Evolutionary conservation across 2,113 vertebrate species (phyloP).

Genomic region (Proterorhinus semilunaris): DNA sequence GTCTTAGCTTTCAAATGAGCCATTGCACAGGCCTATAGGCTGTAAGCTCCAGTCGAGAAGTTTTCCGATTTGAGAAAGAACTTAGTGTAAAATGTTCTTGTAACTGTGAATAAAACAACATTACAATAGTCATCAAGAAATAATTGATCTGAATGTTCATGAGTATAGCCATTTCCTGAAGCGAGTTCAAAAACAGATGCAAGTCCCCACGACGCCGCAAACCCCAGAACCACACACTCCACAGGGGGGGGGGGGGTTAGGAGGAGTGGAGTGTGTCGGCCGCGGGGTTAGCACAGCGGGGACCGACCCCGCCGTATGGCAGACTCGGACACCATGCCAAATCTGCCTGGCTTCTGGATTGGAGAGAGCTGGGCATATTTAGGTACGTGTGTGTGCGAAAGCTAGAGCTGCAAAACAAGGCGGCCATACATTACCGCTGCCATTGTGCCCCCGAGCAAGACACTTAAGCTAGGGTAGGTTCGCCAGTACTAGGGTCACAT

Average conservation of each 20-base stretch:
- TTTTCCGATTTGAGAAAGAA: too few relatives aligned
- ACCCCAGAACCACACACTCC: background rate
- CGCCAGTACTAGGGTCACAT: too few relatives aligned
- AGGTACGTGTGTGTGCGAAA: conserved; percentile 22
- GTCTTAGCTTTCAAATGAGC: too few relatives aligned
- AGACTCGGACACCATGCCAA: conserved; percentile 63
- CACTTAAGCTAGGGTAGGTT: conserved; percentile 24
- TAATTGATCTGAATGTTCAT: background rate
- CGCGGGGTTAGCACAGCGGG: conserved; percentile 51
- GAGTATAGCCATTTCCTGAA: background rate
- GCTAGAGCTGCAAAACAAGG: conserved; percentile 6
- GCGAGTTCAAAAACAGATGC: background rate
- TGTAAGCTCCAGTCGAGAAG: too few relatives aligned
- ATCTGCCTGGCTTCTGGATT: conserved; percentile 58
- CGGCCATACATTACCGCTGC: conserved; percentile 18
- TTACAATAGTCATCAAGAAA: too few relatives aligned
- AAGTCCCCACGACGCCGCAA: background rate
- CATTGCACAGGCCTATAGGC: too few relatives aligned
- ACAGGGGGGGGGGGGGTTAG: too few relatives aligned
- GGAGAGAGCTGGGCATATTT: conserved; percentile 37
- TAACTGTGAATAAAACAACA: too few relatives aligned
- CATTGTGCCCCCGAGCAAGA: conserved; percentile 53
- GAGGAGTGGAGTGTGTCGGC: conserved; percentile 56
- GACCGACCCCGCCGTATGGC: conserved; percentile 69
- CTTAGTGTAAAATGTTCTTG: too few relatives aligned